phyloP scores from a whole-genome alignment of 2,888 invertebrate genomes.

The Empis livida region DNA sequence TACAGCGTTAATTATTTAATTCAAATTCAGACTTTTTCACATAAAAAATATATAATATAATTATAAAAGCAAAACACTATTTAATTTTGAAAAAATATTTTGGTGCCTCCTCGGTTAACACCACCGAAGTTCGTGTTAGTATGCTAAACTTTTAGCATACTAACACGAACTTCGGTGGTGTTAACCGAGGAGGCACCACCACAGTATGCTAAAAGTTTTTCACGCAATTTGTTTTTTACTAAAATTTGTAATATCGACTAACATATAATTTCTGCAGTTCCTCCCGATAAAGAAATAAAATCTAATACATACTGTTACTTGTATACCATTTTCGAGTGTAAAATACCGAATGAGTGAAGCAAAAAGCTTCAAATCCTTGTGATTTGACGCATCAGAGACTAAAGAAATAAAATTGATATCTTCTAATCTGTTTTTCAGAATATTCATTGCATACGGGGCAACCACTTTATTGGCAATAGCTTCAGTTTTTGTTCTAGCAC shows the following conservation, averaged over 20 bases:
- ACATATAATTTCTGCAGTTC: not conserved
- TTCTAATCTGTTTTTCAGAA: not conserved
- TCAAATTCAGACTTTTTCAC: too few species aligned
- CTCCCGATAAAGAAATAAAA: not conserved
- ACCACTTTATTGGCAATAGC: not conserved
- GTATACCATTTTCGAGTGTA: not conserved
- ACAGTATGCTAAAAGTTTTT: not conserved
- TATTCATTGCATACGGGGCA: not conserved
- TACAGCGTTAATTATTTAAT: too few species aligned
- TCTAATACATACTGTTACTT: not conserved
- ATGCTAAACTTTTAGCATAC: too few species aligned
- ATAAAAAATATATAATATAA: too few species aligned
- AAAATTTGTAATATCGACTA: not conserved
- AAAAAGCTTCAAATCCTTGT: not conserved
- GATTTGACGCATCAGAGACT: not conserved
- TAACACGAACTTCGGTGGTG: too few species aligned
- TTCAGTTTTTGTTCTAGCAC: conserved; percentile 4
- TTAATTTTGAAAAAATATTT: not conserved
- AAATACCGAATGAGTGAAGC: not conserved
- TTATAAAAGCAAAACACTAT: too few species aligned
- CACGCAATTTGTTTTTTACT: not conserved
- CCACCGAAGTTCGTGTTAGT: conserved; percentile 3
- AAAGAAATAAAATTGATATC: not conserved
- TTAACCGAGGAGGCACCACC: too few species aligned
- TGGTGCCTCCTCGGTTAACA: not conserved